Conservation (phyloP, 1,140 invertebrate genomes). For the Drosophila parabipectinata region DNA sequence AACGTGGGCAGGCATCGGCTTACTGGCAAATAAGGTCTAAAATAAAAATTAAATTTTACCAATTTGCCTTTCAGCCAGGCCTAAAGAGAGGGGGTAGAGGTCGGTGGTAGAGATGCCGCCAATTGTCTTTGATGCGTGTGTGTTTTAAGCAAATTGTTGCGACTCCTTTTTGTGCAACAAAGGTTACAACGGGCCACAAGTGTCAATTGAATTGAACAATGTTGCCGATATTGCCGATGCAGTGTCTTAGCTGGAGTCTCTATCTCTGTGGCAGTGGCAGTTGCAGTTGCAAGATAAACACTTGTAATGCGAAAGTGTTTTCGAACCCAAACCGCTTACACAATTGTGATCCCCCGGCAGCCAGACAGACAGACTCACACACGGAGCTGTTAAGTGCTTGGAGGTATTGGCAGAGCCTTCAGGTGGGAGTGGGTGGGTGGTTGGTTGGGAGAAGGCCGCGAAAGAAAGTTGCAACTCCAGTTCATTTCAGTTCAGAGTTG, state of each 20-base stretch:
- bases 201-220: conserved; percentile 73
- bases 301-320: conserved; percentile 80
- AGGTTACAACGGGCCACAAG: conserved; percentile 72
- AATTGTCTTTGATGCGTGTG: conserved; percentile 60
- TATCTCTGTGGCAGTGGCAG: neutral
- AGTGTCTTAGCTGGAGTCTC: neutral
- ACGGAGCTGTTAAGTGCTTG: conserved; percentile 64
- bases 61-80: conserved; percentile 3
- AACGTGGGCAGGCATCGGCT: conserved; percentile 31
- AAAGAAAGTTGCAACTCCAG: conserved; percentile 51
- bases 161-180: conserved; percentile 50
- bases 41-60: conserved; percentile 66
- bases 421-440: neutral
- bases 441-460: conserved; percentile 8
- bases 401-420: conserved; percentile 44
- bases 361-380: conserved; percentile 42
- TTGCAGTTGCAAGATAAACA: conserved; percentile 60
- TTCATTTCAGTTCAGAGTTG: conserved; percentile 50
- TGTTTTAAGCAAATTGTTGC: conserved; percentile 36
- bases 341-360: conserved; percentile 53
- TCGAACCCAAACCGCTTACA: conserved; percentile 61
- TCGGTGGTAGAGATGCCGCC: conserved; percentile 30
- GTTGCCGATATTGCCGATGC: conserved; percentile 7
- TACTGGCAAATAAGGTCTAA: conserved; percentile 40
- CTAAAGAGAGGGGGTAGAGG: conserved; percentile 2